Base-by-base conservation (phyloP, 2,113 vertebrate genomes). In the Lagopus muta region DNA sequence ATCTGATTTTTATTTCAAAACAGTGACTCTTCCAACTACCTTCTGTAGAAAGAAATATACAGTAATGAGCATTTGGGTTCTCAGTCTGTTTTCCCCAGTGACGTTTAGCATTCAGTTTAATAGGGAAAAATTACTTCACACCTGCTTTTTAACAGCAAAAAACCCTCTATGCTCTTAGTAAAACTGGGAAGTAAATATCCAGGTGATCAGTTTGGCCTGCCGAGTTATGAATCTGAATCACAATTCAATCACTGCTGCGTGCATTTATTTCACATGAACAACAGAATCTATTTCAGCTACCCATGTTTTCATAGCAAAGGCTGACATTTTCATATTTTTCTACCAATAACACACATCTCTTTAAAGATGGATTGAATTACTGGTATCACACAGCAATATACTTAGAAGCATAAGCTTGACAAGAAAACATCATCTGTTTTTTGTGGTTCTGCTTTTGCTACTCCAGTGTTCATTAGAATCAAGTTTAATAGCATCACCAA, bases 381-480 rank as follows among this genome's bases (percentile, higher is more conserved):
- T 88, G 54, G 34, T 17, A 64, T 84, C 50, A 36, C 28, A 18
- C 14, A 25, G 73, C 38, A 77, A 60, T 14, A 5, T 34, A 61
- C 34, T 61, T 50, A 74, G 36, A 62, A 76, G 20, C 0, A 5
- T 30, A 70, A 5, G 6, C 34, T 60, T 84, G 34, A 17, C 54
- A 75, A 75, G 14, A 76, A 20, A 65, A 82, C 11, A 32, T 64
- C 42, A 55, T 32, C 55, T 32, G 32, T 1, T 16, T 88, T 69
- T 64, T 67, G 72, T 88, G 67, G 24, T 86, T 75, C 75, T 76
- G 50, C 34, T 66, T 76, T 48, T 89, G n/a, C 50, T 71, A 32
- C 54, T 40, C 25, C 30, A 60, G 5, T 11, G 16, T n/a, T 88
- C 15, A 3, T 64, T 72, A 76, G 52, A 85, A n/a, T 50, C 10